Conservation (phyloP, 2,113 vertebrate genomes). For the Phalacrocorax carbo region DNA sequence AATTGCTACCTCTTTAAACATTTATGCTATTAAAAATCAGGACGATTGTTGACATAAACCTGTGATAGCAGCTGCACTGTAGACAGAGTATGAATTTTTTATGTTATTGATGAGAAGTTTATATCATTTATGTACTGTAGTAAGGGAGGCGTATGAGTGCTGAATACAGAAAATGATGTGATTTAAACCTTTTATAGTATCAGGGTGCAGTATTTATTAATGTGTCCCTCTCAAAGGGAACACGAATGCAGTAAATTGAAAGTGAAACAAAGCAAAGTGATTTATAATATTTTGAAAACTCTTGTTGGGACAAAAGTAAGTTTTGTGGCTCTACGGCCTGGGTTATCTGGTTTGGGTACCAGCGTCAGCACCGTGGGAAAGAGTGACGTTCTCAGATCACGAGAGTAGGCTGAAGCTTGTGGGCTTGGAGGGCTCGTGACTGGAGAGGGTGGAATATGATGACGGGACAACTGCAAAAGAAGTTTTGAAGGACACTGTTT, state of each 20-base stretch:
- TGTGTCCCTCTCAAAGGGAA: background rate
- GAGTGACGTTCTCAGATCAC: background rate
- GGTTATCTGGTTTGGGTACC: background rate
- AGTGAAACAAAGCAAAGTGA: conserved; percentile 5
- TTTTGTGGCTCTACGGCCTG: background rate
- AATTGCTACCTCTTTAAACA: conserved; percentile 70
- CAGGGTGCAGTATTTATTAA: conserved; percentile 6
- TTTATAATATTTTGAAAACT: background rate
- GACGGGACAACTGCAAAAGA: background rate
- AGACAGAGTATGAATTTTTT: conserved; percentile 70
- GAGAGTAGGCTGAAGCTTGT: background rate
- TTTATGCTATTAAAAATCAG: conserved; percentile 72
- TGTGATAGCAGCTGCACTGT: conserved; percentile 65
- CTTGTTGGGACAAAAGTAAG: background rate
- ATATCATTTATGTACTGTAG: conserved; percentile 64
- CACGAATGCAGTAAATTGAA: background rate
- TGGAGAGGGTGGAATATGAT: background rate
- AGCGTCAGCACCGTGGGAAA: background rate
- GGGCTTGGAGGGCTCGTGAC: background rate
- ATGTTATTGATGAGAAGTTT: conserved; percentile 70
- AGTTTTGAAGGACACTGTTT: background rate
- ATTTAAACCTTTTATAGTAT: background rate
- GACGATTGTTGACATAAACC: conserved; percentile 65
- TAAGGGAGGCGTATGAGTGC: conserved; percentile 28
- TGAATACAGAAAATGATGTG: conserved; percentile 27